These are phyloP conservation scores for Leptonema lineaticorne DNA, from an alignment of 1,140 invertebrate genomes.

Conservation along the genomic window DNA sequence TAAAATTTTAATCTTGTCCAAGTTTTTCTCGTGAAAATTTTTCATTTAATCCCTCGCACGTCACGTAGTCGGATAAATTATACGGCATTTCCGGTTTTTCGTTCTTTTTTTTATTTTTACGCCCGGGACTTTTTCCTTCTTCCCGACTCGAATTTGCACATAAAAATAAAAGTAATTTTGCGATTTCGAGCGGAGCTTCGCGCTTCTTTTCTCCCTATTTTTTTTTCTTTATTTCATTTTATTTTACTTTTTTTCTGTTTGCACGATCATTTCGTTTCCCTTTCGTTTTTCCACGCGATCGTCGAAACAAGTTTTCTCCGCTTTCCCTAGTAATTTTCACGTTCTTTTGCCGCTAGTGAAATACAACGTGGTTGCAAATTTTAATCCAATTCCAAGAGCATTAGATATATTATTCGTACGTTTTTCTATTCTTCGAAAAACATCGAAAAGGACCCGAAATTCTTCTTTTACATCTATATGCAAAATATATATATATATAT, in stretches of 20 bases:
- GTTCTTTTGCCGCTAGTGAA: neutral
- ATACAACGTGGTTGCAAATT: slow-evolving; percentile 11
- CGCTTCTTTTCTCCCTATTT: neutral
- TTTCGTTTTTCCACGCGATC: neutral
- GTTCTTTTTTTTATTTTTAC: too few species aligned
- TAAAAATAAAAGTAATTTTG: neutral
- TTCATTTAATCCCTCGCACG: too few species aligned
- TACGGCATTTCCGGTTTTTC: too few species aligned
- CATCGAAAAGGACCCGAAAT: too few species aligned
- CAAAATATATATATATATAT: neutral
- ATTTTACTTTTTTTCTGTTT: neutral
- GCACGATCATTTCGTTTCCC: too few species aligned
- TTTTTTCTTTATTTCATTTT: neutral
- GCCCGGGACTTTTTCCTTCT: too few species aligned
- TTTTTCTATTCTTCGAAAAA: too few species aligned
- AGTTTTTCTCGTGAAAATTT: too few species aligned
- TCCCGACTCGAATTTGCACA: neutral
- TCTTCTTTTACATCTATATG: too few species aligned
- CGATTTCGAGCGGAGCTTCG: neutral
- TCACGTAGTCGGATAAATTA: too few species aligned
- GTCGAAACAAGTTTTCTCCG: neutral
- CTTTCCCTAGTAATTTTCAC: neutral
- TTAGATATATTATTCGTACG: slow-evolving; percentile 9
- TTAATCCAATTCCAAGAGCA: slow-evolving; percentile 9
- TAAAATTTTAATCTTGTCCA: too few species aligned